phyloP scores from a whole-genome alignment of 2,797 vertebrate genomes.

The Phrynocephalus forsythii region DNA sequence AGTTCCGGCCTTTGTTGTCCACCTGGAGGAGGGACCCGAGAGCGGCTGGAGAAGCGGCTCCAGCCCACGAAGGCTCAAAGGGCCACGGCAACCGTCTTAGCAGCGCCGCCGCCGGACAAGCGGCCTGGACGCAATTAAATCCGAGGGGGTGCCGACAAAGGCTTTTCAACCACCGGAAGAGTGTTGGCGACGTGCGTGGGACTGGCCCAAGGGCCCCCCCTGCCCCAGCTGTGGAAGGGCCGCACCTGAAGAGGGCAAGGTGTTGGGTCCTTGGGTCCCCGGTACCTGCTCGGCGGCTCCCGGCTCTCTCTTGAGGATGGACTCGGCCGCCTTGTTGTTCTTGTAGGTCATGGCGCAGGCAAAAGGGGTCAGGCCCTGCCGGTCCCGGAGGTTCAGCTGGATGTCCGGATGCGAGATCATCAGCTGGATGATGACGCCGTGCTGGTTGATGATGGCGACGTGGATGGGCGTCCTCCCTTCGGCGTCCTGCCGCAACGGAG shows the following conservation, averaged over 20 bases:
- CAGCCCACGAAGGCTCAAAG: too few relatives aligned
- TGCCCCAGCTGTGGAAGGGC: not conserved
- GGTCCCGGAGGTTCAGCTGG: slow-evolving; percentile 90
- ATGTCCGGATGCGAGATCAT: slow-evolving; percentile 97
- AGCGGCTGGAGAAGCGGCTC: too few relatives aligned
- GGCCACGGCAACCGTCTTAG: too few relatives aligned
- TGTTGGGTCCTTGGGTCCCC: not conserved
- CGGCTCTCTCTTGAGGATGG: slow-evolving; percentile 93
- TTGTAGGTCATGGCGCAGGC: slow-evolving; percentile 98
- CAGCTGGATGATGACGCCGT: slow-evolving; percentile 94
- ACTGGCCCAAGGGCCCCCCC: not conserved
- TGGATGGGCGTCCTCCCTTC: slow-evolving; percentile 96
- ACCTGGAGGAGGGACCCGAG: slow-evolving; percentile 77
- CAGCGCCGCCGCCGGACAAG: too few relatives aligned
- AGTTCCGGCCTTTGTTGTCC: slow-evolving; percentile 98
- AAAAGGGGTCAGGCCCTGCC: slow-evolving; percentile 96
- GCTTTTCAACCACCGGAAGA: too few relatives aligned
- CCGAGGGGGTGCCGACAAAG: too few relatives aligned
- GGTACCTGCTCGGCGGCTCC: slow-evolving; percentile 96
- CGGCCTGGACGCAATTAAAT: too few relatives aligned
- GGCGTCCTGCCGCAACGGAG: slow-evolving; percentile 84
- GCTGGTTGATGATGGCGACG: slow-evolving; percentile 95
- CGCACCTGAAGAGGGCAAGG: too few relatives aligned
- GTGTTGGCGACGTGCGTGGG: not conserved
- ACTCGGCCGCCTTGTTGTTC: slow-evolving; percentile 97